phyloP scores from a whole-genome alignment of 2,888 invertebrate species.

The Drosophila neotestacea region DNA sequence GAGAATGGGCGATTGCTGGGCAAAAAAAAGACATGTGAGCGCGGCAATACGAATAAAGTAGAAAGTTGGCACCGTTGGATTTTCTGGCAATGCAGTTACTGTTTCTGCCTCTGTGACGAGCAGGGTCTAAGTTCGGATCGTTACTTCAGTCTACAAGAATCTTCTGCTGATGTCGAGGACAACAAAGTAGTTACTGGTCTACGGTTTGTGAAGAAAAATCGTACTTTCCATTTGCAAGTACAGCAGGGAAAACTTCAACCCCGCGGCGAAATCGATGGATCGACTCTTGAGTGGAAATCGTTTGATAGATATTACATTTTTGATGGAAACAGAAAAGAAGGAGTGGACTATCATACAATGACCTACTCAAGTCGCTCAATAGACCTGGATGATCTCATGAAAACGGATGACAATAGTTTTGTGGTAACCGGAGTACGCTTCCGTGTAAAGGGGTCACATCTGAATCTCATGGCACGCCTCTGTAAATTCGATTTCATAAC shows the following conservation, averaged over 20 bases:
- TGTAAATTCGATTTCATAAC: conserved; percentile 92
- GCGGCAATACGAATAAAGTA: conserved; percentile 87
- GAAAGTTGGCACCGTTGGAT: conserved; percentile 97
- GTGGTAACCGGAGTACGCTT: conserved; percentile 92
- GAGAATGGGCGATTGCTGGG: conserved; percentile 91
- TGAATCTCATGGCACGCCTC: conserved; percentile 92
- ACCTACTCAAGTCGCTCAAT: conserved; percentile 91
- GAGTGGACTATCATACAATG: conserved; percentile 91
- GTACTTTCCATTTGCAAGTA: conserved; percentile 93
- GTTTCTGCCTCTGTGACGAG: conserved; percentile 95
- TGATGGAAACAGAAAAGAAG: conserved; percentile 87
- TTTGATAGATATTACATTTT: conserved; percentile 88
- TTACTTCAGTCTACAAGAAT: conserved; percentile 91
- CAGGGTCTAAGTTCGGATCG: conserved; percentile 90
- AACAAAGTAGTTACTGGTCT: conserved; percentile 93
- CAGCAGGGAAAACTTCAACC: conserved; percentile 90
- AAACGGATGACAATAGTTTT: conserved; percentile 87
- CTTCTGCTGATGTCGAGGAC: conserved; percentile 87
- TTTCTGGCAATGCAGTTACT: conserved; percentile 96
- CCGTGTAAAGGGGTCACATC: conserved; percentile 91
- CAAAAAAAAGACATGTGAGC: conserved; percentile 86
- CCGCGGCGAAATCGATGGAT: conserved; percentile 88
- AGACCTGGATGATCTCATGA: conserved; percentile 92
- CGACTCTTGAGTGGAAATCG: conserved; percentile 89
- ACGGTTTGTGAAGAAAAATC: conserved; percentile 90